phyloP scores from a whole-genome alignment of 2,888 invertebrate genomes.

The Hemistola chrysoprasaria region DNA sequence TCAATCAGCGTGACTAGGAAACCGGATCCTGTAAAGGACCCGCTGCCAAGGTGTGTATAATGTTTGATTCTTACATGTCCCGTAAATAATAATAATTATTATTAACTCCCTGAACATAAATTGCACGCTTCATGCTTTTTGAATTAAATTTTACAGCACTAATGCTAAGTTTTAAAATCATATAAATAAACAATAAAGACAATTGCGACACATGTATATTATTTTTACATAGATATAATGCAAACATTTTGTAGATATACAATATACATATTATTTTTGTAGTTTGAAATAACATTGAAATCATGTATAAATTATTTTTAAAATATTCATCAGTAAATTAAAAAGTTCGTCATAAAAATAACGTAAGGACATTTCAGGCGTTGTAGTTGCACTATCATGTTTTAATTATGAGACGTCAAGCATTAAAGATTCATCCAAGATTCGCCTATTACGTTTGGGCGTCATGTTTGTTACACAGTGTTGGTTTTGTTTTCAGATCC shows the following conservation, averaged over 20 bases:
- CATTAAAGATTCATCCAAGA: constrained; percentile 10
- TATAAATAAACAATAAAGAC: constrained; percentile 43
- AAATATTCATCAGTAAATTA: constrained; percentile 2
- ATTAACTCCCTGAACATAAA: constrained; percentile 72
- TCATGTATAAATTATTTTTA: constrained; percentile 11
- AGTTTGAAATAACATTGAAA: constrained; percentile 20
- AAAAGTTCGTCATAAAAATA: neutral
- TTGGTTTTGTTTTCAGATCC: constrained; percentile 69
- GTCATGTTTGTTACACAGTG: constrained; percentile 19
- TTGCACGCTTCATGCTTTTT: constrained; percentile 79
- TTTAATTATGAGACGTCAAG: constrained; percentile 6
- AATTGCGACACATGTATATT: constrained; percentile 42
- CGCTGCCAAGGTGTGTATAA: constrained; percentile 73
- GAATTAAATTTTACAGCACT: constrained; percentile 73
- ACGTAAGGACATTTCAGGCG: constrained; percentile 7
- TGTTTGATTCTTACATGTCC: constrained; percentile 57
- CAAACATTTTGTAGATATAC: too few species aligned
- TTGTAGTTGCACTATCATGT: constrained; percentile 21
- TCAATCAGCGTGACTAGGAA: constrained; percentile 76
- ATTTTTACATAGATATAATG: constrained; percentile 18
- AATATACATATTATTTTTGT: constrained; percentile 29
- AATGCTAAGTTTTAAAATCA: constrained; percentile 66
- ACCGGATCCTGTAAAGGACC: constrained; percentile 67
- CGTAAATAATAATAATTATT: constrained; percentile 78
- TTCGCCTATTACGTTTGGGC: neutral